phyloP scores from a whole-genome alignment of 92 coral and sea anemone species.

The Hydrozoanthus gracilis region DNA sequence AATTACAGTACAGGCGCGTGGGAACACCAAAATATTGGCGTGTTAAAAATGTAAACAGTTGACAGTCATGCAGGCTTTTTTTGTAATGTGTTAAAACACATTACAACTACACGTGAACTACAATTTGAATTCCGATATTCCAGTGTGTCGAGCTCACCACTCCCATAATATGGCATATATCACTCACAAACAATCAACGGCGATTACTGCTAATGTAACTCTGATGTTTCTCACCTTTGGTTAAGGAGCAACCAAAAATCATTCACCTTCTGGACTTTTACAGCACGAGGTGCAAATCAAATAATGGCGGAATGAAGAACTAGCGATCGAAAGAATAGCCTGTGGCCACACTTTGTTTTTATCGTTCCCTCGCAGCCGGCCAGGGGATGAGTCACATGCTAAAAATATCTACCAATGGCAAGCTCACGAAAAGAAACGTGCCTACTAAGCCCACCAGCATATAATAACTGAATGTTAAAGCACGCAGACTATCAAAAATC shows the following conservation, averaged over 20 bases:
- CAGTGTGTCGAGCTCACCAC: background rate
- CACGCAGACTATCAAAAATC: too few relatives aligned
- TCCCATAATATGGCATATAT: background rate
- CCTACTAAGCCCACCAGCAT: too few relatives aligned
- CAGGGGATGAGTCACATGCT: background rate
- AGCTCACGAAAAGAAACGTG: background rate
- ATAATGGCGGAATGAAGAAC: too few relatives aligned
- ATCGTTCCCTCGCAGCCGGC: background rate
- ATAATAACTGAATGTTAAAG: too few relatives aligned
- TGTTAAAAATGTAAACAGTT: conserved; percentile 7
- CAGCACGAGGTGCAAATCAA: background rate
- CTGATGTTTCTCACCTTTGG: background rate
- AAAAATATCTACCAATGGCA: conserved; percentile 18
- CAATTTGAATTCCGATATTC: conserved; percentile 18
- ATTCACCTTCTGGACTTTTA: background rate
- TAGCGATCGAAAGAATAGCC: too few relatives aligned
- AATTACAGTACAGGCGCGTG: background rate
- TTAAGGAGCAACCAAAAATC: background rate
- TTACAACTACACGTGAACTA: background rate
- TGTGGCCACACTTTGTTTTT: background rate
- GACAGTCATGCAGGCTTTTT: background rate
- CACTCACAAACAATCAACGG: background rate
- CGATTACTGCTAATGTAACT: background rate
- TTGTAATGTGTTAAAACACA: too few relatives aligned
- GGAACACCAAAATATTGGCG: background rate